Evolutionary conservation across 2,888 invertebrate species (phyloP).

Genomic region (Eubasilissa splendida): DNA sequence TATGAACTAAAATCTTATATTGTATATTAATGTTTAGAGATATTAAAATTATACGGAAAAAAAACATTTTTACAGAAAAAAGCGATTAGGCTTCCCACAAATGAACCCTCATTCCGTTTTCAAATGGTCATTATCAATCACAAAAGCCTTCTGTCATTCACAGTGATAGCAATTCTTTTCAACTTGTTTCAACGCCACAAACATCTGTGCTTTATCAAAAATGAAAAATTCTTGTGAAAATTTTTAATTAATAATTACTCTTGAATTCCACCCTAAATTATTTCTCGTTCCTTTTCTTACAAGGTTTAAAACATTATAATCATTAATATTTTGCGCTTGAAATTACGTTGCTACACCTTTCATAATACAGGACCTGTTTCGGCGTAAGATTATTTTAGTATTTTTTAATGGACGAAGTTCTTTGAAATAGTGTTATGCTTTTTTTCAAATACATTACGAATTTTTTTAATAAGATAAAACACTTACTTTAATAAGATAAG

Average conservation of each 20-base stretch:
- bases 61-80: constrained; percentile 51
- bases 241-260: constrained; percentile 43
- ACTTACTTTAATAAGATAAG: no score
- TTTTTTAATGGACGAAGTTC: no score
- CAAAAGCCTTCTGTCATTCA: constrained; percentile 56
- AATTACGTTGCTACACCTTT: constrained; percentile 32
- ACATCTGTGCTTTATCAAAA: constrained; percentile 47
- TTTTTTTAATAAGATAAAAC: no score
- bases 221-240: constrained; percentile 22
- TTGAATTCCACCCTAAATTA: constrained; percentile 28
- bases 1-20: constrained; percentile 43
- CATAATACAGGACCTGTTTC: constrained; percentile 2
- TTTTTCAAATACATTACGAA: no score
- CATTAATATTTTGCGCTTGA: constrained; percentile 33
- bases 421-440: no score
- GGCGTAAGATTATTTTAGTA: not conserved
- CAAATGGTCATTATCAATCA: constrained; percentile 59
- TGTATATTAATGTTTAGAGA: no score
- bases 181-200: constrained; percentile 50
- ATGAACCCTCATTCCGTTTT: constrained; percentile 57
- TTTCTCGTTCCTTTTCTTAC: constrained; percentile 26
- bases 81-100: constrained; percentile 54
- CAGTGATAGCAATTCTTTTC: constrained; percentile 50
- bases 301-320: constrained; percentile 41
- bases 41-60: no score